phyloP scores from a whole-genome alignment of 2,888 invertebrate species.

The Zygogramma bicolorata region DNA sequence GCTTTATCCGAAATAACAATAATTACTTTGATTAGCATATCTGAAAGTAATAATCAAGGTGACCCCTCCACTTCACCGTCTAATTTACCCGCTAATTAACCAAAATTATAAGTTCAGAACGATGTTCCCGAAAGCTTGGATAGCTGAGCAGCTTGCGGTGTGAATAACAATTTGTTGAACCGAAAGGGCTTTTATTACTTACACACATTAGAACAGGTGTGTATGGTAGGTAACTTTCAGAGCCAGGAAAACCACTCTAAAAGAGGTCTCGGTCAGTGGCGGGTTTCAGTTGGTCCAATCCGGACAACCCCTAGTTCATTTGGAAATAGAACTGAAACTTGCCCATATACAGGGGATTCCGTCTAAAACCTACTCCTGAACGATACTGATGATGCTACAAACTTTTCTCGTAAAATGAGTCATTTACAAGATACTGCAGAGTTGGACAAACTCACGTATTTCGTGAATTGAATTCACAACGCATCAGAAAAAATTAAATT shows the following conservation, averaged over 20 bases:
- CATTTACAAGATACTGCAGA: no score
- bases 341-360: no score
- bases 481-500: no score
- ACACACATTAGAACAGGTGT: conserved; percentile 42
- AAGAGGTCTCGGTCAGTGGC: conserved; percentile 12
- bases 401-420: no score
- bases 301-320: not conserved
- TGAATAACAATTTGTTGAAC: conserved; percentile 40
- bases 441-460: no score
- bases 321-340: no score
- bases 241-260: conserved; percentile 30
- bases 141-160: conserved; percentile 38
- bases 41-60: conserved; percentile 12
- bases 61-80: conserved; percentile 32
- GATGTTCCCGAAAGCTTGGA: conserved; percentile 26
- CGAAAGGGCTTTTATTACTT: conserved; percentile 37
- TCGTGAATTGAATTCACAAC: no score
- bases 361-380: no score
- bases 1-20: conserved; percentile 7
- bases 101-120: conserved; percentile 35
- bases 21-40: conserved; percentile 9
- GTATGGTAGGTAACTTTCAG: conserved; percentile 37
- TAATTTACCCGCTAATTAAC: conserved; percentile 36
- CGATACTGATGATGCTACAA: no score
- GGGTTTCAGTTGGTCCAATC: not conserved